Conservation (phyloP, 2,888 invertebrate genomes). For the Protula sp. region DNA sequence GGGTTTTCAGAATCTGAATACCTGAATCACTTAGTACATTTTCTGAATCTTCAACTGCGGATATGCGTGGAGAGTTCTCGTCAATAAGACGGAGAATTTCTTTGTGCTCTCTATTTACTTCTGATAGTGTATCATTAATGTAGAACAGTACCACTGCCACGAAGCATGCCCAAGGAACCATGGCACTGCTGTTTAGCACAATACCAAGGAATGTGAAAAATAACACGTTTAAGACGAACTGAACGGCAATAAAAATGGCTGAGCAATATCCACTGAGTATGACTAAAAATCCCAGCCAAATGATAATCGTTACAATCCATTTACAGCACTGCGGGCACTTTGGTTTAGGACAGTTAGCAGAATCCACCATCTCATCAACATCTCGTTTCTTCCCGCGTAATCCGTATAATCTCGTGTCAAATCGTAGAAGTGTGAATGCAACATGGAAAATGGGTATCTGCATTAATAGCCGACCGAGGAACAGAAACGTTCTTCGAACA, state of each 20-base stretch:
- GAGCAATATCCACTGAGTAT: slow-evolving; percentile 24
- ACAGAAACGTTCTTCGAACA: slow-evolving; percentile 12
- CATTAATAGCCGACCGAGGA: slow-evolving; percentile 12
- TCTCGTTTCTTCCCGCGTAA: slow-evolving; percentile 5
- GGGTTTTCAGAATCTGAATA: slow-evolving; percentile 25
- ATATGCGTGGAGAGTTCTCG: slow-evolving; percentile 28
- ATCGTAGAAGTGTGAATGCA: slow-evolving; percentile 15
- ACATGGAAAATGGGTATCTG: slow-evolving; percentile 24
- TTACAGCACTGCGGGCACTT: slow-evolving; percentile 9
- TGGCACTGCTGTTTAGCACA: slow-evolving; percentile 16
- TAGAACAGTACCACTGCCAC: slow-evolving; percentile 17
- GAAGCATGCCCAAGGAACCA: slow-evolving; percentile 24
- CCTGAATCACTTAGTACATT: slow-evolving; percentile 17
- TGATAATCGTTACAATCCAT: slow-evolving; percentile 5
- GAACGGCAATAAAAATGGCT: slow-evolving; percentile 20
- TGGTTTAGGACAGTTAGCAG: slow-evolving; percentile 1
- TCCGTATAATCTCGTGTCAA: slow-evolving; percentile 15
- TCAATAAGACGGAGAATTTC: slow-evolving; percentile 27
- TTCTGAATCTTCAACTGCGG: slow-evolving; percentile 23
- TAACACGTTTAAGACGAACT: slow-evolving; percentile 21
- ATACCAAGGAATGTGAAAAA: slow-evolving; percentile 22
- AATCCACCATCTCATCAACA: slow-evolving; percentile 10
- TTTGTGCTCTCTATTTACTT: slow-evolving; percentile 20
- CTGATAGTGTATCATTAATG: slow-evolving; percentile 20
- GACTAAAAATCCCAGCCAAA: slow-evolving; percentile 23